Base-by-base conservation (phyloP, 2,888 invertebrate genomes). In the Coelopa pilipes region DNA sequence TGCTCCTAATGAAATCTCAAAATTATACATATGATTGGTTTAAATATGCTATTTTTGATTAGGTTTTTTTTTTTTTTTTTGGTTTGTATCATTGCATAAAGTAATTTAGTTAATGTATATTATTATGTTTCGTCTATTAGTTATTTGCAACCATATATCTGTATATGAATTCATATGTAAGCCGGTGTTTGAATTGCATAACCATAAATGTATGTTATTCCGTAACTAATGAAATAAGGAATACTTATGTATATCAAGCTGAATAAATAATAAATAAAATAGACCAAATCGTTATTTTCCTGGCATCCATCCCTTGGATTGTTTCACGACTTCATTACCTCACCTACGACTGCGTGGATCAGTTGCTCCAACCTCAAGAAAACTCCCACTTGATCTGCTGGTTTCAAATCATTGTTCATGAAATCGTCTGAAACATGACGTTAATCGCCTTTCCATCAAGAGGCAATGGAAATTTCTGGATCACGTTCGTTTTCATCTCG, bases 181-280 rank as follows among this genome's bases (percentile, higher is more conserved):
- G 21, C n/a, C 66, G 66, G 66, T 66, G 66, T 66, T 49, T 66
- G 66, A 21, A 49, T 24, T 66, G 45, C 66, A 66, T 12, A 66
- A 50, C 24, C 21, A 66, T 66, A 13, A 13, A 24, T 24, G 21
- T 50, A 24, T 50, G 66, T 66, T 50, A 19, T 66, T 66, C 17
- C 46, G 12, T 21, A 59, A 19, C 13, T 34, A 62, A 34, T 34
- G 3, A 15, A 60, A 1, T 10, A 59, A 57, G 11, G 3, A 24
- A 60, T 47, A 70, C 17, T 17, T 49, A 60, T 60, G 46, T 49
- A 45, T 55, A 50, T 21, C 21, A 1, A 46, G 19, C 65, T 47
- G 17, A 65, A 65, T 65, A 65, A 19, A 63, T 10, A 24, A 45
- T 24, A 63, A 24, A 34, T n/a, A 46, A 63, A 63, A 63, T 45